phyloP scores from a whole-genome alignment of 2,113 vertebrate species.

The Sorex araneus region DNA sequence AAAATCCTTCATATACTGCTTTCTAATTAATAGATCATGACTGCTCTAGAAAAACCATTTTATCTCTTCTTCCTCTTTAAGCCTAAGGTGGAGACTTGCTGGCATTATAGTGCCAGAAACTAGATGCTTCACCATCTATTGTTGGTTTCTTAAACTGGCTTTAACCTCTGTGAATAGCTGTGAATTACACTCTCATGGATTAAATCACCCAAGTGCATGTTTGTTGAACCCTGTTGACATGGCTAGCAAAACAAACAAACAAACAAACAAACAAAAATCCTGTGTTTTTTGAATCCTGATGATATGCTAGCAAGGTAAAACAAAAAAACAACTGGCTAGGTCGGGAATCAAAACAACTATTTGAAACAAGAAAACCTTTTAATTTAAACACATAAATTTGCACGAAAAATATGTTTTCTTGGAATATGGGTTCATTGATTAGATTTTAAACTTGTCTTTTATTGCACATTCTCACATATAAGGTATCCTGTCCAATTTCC shows the following conservation, averaged over 20 bases:
- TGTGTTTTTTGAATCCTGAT: not conserved
- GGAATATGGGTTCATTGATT: not conserved
- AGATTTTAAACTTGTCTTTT: slow-evolving; percentile 33
- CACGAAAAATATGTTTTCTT: slow-evolving; percentile 5
- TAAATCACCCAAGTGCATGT: not conserved
- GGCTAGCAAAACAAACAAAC: slow-evolving; percentile 26
- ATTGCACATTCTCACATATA: not conserved
- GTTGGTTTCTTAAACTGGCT: not conserved
- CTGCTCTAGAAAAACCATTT: not conserved
- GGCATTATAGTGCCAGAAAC: not conserved
- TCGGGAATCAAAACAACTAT: not conserved
- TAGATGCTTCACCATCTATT: not conserved
- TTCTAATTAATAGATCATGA: not conserved
- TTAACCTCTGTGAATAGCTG: not conserved
- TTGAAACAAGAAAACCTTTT: not conserved
- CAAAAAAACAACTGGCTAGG: not conserved
- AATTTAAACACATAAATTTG: not conserved
- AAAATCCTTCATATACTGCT: not conserved
- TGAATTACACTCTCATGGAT: not conserved
- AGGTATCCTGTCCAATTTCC: slow-evolving; percentile 10
- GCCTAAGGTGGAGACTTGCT: too few relatives aligned
- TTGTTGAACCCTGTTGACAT: not conserved
- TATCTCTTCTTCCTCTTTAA: not conserved
- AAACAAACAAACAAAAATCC: not conserved
- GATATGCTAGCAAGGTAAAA: slow-evolving; percentile 17